Evolutionary conservation across 2,797 vertebrate genomes (phyloP).

Genomic region (Lacerta agilis): DNA sequence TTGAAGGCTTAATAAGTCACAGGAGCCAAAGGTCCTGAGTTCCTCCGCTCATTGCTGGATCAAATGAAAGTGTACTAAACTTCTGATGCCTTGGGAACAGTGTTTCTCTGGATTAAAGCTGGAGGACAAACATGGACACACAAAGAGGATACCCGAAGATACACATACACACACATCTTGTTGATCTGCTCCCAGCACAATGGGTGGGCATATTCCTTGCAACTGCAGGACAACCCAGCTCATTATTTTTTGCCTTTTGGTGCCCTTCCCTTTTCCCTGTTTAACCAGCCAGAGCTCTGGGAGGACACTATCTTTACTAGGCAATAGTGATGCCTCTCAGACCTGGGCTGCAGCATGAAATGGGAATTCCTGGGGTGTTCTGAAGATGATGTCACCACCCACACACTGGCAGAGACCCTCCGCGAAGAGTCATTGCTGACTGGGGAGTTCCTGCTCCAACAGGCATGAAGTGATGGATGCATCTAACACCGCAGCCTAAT

Average conservation of each 20-base stretch:
- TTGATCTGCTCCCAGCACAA: neutral
- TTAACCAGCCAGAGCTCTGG: neutral
- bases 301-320: neutral
- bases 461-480: too few relatives aligned
- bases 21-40: too few relatives aligned
- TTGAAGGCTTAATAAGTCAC: too few relatives aligned
- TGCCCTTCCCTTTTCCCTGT: neutral
- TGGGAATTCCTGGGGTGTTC: neutral
- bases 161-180: neutral
- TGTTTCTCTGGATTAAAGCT: neutral
- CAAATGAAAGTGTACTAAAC: neutral
- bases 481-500: neutral
- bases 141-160: neutral
- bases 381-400: neutral
- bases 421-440: neutral
- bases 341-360: neutral
- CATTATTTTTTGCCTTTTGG: neutral
- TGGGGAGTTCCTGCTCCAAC: neutral
- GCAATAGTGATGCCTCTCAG: neutral
- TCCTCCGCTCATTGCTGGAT: neutral
- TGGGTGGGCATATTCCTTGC: neutral
- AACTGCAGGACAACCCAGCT: neutral
- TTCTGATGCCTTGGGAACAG: neutral
- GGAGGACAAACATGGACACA: neutral
- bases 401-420: neutral